Conservation (phyloP, 1,140 invertebrate species). For the Hermetia illucens region DNA sequence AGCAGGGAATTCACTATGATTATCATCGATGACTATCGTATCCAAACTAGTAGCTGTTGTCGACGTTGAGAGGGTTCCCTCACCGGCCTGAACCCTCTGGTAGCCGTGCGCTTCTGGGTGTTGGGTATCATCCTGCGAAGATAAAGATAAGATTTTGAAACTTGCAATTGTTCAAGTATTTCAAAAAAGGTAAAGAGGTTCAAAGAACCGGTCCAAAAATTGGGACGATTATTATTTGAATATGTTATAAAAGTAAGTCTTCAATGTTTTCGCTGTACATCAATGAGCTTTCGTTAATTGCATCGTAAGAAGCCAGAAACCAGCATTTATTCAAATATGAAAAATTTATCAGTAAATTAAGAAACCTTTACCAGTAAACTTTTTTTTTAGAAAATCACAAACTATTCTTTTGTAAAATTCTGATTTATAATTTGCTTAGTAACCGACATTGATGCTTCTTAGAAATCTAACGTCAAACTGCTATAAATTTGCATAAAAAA, state of each 20-base stretch:
- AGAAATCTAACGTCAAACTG: too few species aligned
- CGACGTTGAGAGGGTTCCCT: slow-evolving; percentile 22
- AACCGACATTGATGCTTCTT: too few species aligned
- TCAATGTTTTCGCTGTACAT: too few species aligned
- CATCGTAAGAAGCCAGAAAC: too few species aligned
- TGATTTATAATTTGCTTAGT: too few species aligned
- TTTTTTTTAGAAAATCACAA: not conserved
- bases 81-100: slow-evolving; percentile 14
- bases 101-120: slow-evolving; percentile 13
- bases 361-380: too few species aligned
- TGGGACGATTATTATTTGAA: too few species aligned
- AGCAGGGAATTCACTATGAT: slow-evolving; percentile 12
- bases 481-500: too few species aligned
- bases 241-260: too few species aligned
- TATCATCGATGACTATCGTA: slow-evolving; percentile 27
- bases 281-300: too few species aligned
- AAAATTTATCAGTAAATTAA: too few species aligned
- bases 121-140: slow-evolving; percentile 1
- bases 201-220: not conserved
- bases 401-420: not conserved
- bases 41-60: slow-evolving; percentile 30
- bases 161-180: not conserved
- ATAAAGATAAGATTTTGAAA: not conserved
- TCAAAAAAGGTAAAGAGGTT: not conserved
- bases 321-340: too few species aligned